phyloP scores from a whole-genome alignment of 2,113 vertebrate species.

The Notothenia rossii region DNA sequence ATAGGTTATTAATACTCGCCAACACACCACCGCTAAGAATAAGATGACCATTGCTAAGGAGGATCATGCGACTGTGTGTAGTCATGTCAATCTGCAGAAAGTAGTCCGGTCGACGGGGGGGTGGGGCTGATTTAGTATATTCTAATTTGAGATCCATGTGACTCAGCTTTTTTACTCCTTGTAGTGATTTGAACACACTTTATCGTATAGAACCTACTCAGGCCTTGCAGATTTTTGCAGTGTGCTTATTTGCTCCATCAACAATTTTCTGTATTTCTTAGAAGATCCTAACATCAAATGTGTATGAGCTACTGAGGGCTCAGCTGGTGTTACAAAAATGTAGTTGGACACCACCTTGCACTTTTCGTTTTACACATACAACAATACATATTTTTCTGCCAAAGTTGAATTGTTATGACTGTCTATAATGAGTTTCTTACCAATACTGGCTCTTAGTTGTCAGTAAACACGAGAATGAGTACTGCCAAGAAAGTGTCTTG shows the following conservation, averaged over 20 bases:
- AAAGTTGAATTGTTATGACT: not conserved
- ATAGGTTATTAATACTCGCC: no score
- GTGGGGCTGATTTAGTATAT: no score
- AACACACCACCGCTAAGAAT: no score
- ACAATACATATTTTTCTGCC: not conserved
- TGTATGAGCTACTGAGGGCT: not conserved
- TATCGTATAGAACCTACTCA: not conserved
- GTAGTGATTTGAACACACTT: not conserved
- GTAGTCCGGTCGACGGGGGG: no score
- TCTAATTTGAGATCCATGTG: not conserved
- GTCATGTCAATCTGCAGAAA: no score
- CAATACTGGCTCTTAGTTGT: not conserved
- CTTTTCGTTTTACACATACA: not conserved
- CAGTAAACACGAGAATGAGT: not conserved
- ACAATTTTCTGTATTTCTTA: not conserved
- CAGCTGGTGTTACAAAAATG: not conserved
- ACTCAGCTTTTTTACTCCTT: not conserved
- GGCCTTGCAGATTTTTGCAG: not conserved
- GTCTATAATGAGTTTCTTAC: not conserved
- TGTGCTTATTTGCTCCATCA: not conserved
- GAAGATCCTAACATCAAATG: not conserved
- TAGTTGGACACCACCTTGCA: not conserved
- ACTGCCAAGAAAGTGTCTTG: not conserved
- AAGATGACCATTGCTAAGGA: no score
- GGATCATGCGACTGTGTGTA: no score